These are phyloP conservation scores for Zapus hudsonius DNA, from an alignment of 2,113 vertebrate genomes.

Conservation along the genomic window DNA sequence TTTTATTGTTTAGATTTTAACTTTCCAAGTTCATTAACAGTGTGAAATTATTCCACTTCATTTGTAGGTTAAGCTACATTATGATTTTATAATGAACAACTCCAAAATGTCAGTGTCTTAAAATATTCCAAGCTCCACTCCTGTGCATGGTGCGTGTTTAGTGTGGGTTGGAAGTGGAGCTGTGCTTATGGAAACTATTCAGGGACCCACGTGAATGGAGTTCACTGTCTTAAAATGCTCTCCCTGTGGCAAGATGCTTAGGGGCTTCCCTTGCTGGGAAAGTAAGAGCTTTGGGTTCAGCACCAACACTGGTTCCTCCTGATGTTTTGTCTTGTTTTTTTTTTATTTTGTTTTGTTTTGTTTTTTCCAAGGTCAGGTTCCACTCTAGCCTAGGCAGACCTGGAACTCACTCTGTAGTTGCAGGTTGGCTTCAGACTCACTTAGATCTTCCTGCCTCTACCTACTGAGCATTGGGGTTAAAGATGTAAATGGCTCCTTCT, in stretches of 20 bases:
- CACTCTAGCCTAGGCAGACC: no score
- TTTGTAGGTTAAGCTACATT: background rate
- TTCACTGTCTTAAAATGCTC: background rate
- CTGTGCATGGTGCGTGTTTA: background rate
- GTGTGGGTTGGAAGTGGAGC: background rate
- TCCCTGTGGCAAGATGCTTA: background rate
- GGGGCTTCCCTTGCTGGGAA: background rate
- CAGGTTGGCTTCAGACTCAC: no score
- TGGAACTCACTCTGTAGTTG: no score
- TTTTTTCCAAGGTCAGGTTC: no score
- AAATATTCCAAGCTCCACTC: background rate
- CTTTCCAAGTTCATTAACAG: background rate
- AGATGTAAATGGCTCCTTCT: background rate
- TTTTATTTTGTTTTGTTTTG: no score
- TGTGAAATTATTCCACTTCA: background rate
- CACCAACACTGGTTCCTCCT: no score
- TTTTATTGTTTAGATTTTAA: constrained; percentile 34
- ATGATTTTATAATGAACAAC: constrained; percentile 3
- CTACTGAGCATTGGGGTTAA: no score
- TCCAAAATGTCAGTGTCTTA: background rate
- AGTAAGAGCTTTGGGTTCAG: background rate
- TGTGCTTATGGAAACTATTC: background rate
- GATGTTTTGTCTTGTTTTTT: no score
- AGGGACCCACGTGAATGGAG: background rate
- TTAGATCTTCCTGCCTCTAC: no score